Evolutionary conservation across 2,113 vertebrate genomes (phyloP), one percentile per base, ranked within the genome.

Genomic region (Ariopsis seemanni): DNA sequence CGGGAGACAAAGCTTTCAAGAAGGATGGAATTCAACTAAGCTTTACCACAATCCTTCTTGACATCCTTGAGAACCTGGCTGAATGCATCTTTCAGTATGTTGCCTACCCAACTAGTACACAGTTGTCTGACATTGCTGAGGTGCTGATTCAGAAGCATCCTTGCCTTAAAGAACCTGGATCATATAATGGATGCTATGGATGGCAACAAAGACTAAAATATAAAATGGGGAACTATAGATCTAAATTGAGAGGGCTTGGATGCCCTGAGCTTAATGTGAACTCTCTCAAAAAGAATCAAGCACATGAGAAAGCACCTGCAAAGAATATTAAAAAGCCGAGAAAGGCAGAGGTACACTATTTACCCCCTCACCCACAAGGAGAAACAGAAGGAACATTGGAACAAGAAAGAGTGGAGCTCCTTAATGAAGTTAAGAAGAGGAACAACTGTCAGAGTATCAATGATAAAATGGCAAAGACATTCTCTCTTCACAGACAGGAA

Each of bases 41-140:
- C 82, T 74, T 88, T 50, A 62, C 86, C 2, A 0, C 83, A 52
- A 72, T 89, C 34, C 84, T 90, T 50, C 42, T 89, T 30, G 88
- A 91, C 78, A 79, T 90, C 55, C 86, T 90, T 34, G 87, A 91
- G 77, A 90, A 78, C 72, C 25, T 90, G 77, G 82, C 87, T 74
- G 90, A 91, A 86, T 88, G 4, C 48, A 88, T 90, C 72, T 89
- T 91, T 86, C 82, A 81, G 42, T 92, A 90, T 80, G 85, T 80
- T 55, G 87, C 89, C 8, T 90, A 89, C 6, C 89, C 78, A 11
- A 71, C 89, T 71, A 86, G 86, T 12, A 11, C 30, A 1, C 85
- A 89, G 72, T 55, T 91, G 1, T 25, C 14, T 2, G 22, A 87
- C 63, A 83, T 90, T 63, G 82, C 88, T 20, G 78, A 90, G 62